These are phyloP conservation scores for Bilobella aurantiaca DNA, from an alignment of 1,140 invertebrate genomes.

Conservation along the genomic window DNA sequence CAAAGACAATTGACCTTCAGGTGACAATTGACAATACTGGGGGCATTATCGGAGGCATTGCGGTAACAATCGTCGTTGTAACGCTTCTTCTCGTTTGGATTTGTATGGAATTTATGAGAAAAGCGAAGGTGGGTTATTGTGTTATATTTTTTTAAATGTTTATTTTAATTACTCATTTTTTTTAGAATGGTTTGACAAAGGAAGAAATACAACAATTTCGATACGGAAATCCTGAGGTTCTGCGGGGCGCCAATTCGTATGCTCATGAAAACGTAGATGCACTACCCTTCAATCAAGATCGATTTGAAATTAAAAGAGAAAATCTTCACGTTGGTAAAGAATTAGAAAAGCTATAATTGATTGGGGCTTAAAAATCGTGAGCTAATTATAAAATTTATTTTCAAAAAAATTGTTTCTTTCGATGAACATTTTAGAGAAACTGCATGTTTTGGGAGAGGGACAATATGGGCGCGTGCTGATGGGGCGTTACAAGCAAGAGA, in stretches of 20 bases:
- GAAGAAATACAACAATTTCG: slow-evolving; percentile 4
- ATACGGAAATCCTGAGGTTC: neutral
- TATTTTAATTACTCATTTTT: neutral
- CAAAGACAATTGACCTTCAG: neutral
- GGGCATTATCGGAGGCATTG: neutral
- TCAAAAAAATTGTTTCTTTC: too few species aligned
- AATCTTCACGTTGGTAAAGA: slow-evolving; percentile 6
- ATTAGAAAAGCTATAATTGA: neutral
- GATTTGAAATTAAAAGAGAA: slow-evolving; percentile 4
- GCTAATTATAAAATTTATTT: too few species aligned
- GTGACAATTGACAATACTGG: neutral
- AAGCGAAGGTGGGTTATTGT: neutral
- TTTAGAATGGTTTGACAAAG: slow-evolving; percentile 1
- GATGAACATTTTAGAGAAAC: neutral
- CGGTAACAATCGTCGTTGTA: neutral
- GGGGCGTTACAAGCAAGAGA: neutral
- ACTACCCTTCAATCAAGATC: neutral
- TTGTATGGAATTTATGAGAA: neutral
- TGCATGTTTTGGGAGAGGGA: neutral
- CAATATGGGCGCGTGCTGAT: neutral
- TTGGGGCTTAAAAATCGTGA: neutral
- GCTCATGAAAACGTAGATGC: neutral
- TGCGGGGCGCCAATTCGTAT: neutral
- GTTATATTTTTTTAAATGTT: too few species aligned
- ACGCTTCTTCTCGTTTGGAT: slow-evolving; percentile 1